Evolutionary conservation across 2,113 vertebrate species (phyloP), one percentile per base, ranked within the genome.

Genomic region (Seriola aureovittata): DNA sequence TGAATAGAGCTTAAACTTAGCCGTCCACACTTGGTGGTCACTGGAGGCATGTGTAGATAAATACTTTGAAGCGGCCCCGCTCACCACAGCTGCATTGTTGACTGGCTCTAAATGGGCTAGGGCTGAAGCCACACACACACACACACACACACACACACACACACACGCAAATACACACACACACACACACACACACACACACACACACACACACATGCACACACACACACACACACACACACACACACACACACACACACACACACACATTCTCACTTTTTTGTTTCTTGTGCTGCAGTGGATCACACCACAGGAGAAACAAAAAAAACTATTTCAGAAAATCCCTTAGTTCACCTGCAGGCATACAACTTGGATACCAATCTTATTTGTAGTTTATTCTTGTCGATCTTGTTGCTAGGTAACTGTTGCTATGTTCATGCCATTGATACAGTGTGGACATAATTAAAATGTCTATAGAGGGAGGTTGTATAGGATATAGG

Each of bases 321-420:
- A 71, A 32, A 32, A 29, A 77, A 60, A 78, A 72, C 16, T 25
- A 23, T 75, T 81, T 82, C 50, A 82, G 79, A 87, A 83, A 89
- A 86, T 86, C 83, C 72, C 76, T 54, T 59, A 84, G 82, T 82
- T 92, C 82, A 93, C 86, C 88, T 91, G 76, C 84, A 85, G 90
- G 86, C 93, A 91, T 85, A 91, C 80, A 92, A 91, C 86, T 90
- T 85, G 78, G 91, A 89, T 89, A 93, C 93, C 83, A 90, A 90
- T 93, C 91, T 90, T 84, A 91, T 84, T 87, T 85, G 88, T 90
- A 94, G 93, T 93, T 92, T 93, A 93, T 94, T 94, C 89, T 94
- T 91, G 89, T 87, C 88, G 85, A 83, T 88, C 82, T 92, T 95
- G 95, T 96, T 95, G 95, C 95, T 95, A 95, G 94, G 95, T 79